Percentiles rank a stretch among this genome's conserved stretches.
These are phyloP conservation scores for Mellilla xanthometata DNA, from an alignment of 2,888 invertebrate species.

Conservation along the genomic window DNA sequence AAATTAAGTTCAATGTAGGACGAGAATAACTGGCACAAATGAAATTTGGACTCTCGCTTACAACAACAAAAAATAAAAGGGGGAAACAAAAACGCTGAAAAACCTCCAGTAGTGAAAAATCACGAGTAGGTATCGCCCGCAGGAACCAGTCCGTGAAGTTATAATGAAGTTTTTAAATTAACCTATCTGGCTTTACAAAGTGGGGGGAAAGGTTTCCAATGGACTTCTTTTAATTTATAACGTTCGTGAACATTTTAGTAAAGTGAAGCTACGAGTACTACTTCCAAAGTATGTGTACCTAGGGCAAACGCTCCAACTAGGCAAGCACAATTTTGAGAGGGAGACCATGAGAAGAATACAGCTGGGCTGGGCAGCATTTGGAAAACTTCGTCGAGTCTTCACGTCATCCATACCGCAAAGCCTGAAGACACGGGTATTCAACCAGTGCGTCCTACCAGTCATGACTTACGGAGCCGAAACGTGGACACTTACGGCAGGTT, in stretches of 20 bases:
- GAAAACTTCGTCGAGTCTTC: no score
- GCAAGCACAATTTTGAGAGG: no score
- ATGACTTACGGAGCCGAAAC: no score
- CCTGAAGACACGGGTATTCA: no score
- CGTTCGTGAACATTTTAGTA: slow-evolving; percentile 26
- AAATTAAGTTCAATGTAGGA: neutral
- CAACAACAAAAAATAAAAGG: slow-evolving; percentile 23
- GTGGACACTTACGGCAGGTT: no score
- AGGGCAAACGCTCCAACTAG: no score
- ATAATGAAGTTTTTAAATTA: slow-evolving; percentile 69
- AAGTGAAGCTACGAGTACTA: slow-evolving; percentile 28
- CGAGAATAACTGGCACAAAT: slow-evolving; percentile 17
- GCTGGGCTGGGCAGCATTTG: no score
- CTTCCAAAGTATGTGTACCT: no score
- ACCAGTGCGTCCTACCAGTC: no score
- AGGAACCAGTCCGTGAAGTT: slow-evolving; percentile 50
- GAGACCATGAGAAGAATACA: no score
- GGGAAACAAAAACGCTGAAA: slow-evolving; percentile 32
- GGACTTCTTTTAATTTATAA: slow-evolving; percentile 60
- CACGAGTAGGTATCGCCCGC: slow-evolving; percentile 21
- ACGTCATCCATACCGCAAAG: no score
- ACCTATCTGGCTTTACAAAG: slow-evolving; percentile 50
- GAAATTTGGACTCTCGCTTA: slow-evolving; percentile 29
- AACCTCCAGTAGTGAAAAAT: slow-evolving; percentile 23
- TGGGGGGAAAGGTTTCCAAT: slow-evolving; percentile 48